These are phyloP conservation scores for Dermatemys mawii DNA, from an alignment of 2,113 vertebrate species.

Conservation along the genomic window DNA sequence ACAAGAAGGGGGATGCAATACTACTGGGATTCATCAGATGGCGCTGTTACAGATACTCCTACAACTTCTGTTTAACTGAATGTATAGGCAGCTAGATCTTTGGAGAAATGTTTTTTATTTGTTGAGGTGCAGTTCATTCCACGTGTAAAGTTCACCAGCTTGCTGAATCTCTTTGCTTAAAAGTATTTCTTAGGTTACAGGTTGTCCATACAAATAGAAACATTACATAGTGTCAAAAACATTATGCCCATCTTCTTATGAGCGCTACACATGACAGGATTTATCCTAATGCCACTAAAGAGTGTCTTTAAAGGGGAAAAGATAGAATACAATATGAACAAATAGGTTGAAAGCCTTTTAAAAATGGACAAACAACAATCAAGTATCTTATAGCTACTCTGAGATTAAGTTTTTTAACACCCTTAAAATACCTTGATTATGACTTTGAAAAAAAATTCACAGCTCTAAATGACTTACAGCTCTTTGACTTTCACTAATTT, in stretches of 20 bases:
- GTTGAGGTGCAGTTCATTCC: neutral
- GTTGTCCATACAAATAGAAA: neutral
- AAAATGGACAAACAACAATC: neutral
- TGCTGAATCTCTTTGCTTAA: neutral
- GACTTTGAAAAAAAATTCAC: neutral
- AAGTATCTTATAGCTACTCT: neutral
- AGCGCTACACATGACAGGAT: neutral
- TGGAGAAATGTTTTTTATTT: neutral
- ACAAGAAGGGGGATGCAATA: neutral
- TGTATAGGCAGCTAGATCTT: neutral
- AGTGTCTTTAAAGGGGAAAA: neutral
- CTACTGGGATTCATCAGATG: neutral
- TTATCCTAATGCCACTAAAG: neutral
- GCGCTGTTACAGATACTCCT: neutral
- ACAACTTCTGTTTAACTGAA: neutral
- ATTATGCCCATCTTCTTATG: neutral
- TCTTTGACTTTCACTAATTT: neutral
- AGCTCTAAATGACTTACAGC: neutral
- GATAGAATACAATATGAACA: neutral
- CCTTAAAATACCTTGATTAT: neutral
- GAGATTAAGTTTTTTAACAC: neutral
- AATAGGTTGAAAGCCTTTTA: neutral
- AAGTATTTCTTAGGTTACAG: neutral
- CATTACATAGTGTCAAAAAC: neutral
- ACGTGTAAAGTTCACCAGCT: neutral